A percentile compares a stretch with the other conserved stretches of the same genome.
Evolutionary conservation across 2,888 invertebrate species (phyloP).

Genomic region (Sturmia bella): DNA sequence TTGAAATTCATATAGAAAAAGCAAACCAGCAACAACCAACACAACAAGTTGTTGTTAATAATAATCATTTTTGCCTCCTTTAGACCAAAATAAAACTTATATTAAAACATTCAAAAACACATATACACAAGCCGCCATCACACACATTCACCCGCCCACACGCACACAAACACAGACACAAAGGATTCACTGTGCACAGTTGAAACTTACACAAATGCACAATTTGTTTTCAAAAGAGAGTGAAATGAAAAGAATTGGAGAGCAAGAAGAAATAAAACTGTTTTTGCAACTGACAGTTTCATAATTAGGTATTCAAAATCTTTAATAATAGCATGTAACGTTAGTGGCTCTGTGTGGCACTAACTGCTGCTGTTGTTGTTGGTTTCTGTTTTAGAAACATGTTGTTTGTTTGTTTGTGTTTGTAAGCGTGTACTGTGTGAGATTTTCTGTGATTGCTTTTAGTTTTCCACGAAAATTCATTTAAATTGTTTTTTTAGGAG

Average conservation of each 20-base stretch:
- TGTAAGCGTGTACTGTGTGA: slow-evolving; percentile 7
- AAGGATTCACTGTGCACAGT: not conserved
- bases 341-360: slow-evolving; percentile 51
- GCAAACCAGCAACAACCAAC: slow-evolving; percentile 8
- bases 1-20: not conserved
- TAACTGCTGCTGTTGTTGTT: slow-evolving; percentile 53
- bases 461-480: slow-evolving; percentile 3
- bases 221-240: slow-evolving; percentile 24
- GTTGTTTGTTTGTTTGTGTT: slow-evolving; percentile 22
- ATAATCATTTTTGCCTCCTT: slow-evolving; percentile 56
- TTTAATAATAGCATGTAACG: slow-evolving; percentile 79
- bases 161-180: slow-evolving; percentile 6
- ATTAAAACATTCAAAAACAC: slow-evolving; percentile 31
- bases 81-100: slow-evolving; percentile 52
- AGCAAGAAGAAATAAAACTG: slow-evolving; percentile 73
- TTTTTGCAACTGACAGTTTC: slow-evolving; percentile 82
- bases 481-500: slow-evolving; percentile 23
- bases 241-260: slow-evolving; percentile 24
- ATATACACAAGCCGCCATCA: too few species aligned
- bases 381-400: slow-evolving; percentile 59
- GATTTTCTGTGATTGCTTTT: slow-evolving; percentile 16
- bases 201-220: not conserved
- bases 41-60: slow-evolving; percentile 55
- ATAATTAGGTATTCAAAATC: slow-evolving; percentile 83
- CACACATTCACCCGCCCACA: not conserved